Conservation (phyloP, 2,888 invertebrate species). For the Thera britannica region DNA sequence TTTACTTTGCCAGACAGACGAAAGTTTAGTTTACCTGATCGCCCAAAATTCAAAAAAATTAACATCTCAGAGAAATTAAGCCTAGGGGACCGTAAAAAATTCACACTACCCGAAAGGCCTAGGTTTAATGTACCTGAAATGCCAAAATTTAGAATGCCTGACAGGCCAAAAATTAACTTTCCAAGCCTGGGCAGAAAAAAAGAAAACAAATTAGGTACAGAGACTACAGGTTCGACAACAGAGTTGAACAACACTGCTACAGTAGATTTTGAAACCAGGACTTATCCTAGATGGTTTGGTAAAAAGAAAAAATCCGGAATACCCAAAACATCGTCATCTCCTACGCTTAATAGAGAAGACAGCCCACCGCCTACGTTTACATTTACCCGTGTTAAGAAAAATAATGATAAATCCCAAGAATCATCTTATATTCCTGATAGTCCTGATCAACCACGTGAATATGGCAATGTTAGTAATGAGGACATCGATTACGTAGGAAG, state of each 20-base stretch:
- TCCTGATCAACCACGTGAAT: conserved; percentile 74
- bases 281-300: conserved; percentile 90
- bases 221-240: conserved; percentile 67
- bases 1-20: conserved; percentile 85
- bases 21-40: conserved; percentile 87
- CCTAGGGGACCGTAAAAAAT: conserved; percentile 84
- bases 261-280: conserved; percentile 90
- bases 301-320: conserved; percentile 75
- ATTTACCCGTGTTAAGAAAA: conserved; percentile 87
- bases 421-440: conserved; percentile 75
- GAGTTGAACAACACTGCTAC: conserved; percentile 79
- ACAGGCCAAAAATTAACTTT: conserved; percentile 86
- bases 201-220: conserved; percentile 65
- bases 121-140: conserved; percentile 83
- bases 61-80: conserved; percentile 82
- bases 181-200: conserved; percentile 86
- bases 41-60: conserved; percentile 81
- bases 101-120: conserved; percentile 86
- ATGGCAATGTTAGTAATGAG: conserved; percentile 72
- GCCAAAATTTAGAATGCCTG: conserved; percentile 85
- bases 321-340: conserved; percentile 82
- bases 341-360: conserved; percentile 80
- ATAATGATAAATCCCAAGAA: conserved; percentile 65
- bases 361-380: conserved; percentile 86
- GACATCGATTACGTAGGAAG: conserved; percentile 52